Conservation (phyloP, 1,140 invertebrate genomes). For the Propsilocerus akamusi region DNA sequence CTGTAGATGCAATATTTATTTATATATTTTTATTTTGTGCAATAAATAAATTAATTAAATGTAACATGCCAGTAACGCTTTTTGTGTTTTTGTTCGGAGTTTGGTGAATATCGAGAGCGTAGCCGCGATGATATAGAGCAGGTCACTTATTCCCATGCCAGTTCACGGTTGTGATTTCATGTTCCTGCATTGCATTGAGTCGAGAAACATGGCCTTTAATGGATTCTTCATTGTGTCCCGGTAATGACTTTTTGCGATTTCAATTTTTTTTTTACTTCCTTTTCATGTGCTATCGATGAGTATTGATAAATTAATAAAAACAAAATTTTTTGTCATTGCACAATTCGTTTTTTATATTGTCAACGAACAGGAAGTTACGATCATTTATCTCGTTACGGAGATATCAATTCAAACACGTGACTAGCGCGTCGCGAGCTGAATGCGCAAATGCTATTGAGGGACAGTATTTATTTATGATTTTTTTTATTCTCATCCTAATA, state of each 20-base stretch:
- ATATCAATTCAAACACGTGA: neutral
- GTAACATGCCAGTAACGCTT: neutral
- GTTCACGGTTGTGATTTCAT: constrained; percentile 1
- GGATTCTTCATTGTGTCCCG: neutral
- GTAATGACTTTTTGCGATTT: too few relatives aligned
- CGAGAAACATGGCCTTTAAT: too few relatives aligned
- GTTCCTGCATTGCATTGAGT: too few relatives aligned
- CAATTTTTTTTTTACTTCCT: too few relatives aligned
- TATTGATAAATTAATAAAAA: constrained; percentile 2
- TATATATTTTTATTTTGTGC: neutral
- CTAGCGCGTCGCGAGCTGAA: too few relatives aligned
- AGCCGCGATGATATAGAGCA: neutral
- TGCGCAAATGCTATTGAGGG: too few relatives aligned
- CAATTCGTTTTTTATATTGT: neutral
- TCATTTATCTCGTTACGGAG: constrained; percentile 1
- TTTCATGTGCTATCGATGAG: neutral
- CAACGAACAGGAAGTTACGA: neutral
- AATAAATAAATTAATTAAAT: constrained; percentile 4
- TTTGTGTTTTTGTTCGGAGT: too few relatives aligned
- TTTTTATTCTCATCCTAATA: neutral
- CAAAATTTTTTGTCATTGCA: neutral
- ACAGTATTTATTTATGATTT: neutral
- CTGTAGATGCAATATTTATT: too few relatives aligned
- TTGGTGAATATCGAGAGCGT: too few relatives aligned
- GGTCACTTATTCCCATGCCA: neutral